These are phyloP conservation scores for Gadus chalcogrammus DNA, from an alignment of 2,113 vertebrate genomes.

Conservation along the genomic window DNA sequence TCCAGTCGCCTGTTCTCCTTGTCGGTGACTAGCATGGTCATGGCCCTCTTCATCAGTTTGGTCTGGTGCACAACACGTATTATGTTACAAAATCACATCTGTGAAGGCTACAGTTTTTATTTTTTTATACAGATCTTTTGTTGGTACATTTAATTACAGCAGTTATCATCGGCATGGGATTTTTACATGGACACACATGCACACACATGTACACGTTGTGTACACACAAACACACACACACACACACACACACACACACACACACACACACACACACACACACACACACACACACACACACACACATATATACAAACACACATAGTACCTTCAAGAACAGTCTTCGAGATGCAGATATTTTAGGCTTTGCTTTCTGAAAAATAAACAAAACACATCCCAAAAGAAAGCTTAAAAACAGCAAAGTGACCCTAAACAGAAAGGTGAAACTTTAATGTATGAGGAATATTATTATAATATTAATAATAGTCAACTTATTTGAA, in stretches of 20 bases:
- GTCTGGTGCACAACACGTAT: slow-evolving; percentile 53
- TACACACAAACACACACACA: background rate
- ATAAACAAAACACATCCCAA: background rate
- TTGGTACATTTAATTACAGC: background rate
- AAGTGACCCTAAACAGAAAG: no score
- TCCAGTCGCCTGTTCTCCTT: slow-evolving; percentile 61
- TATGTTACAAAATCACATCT: background rate
- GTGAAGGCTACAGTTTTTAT: slow-evolving; percentile 1
- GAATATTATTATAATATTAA: no score
- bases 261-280: background rate
- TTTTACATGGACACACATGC: background rate
- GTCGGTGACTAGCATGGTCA: slow-evolving; percentile 62
- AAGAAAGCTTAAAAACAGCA: background rate
- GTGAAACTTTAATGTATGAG: no score
- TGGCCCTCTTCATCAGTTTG: slow-evolving; percentile 72
- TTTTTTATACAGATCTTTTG: no score
- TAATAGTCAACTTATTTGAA: no score
- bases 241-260: background rate
- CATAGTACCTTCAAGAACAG: slow-evolving; percentile 69
- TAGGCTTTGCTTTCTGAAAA: slow-evolving; percentile 67
- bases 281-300: background rate
- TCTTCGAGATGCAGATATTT: slow-evolving; percentile 71
- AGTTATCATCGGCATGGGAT: background rate
- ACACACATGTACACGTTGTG: no score
- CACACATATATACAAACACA: background rate